A percentile compares a stretch with the other conserved stretches of the same genome.
These are phyloP conservation scores for Cecropterus lyciades DNA, from an alignment of 1,140 invertebrate genomes.

Conservation along the genomic window DNA sequence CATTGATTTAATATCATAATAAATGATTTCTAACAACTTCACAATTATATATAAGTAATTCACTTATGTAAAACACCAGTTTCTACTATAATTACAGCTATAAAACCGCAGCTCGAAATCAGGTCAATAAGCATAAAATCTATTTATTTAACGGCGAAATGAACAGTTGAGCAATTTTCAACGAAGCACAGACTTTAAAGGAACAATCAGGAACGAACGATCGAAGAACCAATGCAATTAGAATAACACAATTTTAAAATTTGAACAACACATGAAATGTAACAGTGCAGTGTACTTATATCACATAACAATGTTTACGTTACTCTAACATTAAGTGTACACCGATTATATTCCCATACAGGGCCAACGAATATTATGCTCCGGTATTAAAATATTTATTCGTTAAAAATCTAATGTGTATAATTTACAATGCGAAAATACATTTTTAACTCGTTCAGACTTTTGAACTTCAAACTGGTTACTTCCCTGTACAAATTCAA, in stretches of 20 bases:
- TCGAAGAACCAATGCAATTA: conserved; percentile 53
- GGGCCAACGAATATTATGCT: conserved; percentile 70
- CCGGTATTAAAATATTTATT: conserved; percentile 81
- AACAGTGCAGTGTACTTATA: conserved; percentile 71
- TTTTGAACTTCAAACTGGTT: conserved; percentile 76
- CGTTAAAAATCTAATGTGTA: conserved; percentile 74
- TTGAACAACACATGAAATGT: conserved; percentile 54
- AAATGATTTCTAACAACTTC: conserved; percentile 26
- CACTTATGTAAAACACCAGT: conserved; percentile 22
- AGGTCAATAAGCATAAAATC: conserved; percentile 18
- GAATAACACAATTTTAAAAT: conserved; percentile 68
- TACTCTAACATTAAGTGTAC: conserved; percentile 65
- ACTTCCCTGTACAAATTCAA: conserved; percentile 81
- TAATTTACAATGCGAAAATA: conserved; percentile 82
- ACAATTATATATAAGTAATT: conserved; percentile 24
- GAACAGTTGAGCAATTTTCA: conserved; percentile 77
- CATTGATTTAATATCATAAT: conserved; percentile 28
- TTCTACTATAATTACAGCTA: conserved; percentile 12
- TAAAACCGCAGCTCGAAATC: conserved; percentile 18
- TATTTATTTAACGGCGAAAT: conserved; percentile 48
- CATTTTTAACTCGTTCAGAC: conserved; percentile 77
- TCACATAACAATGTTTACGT: conserved; percentile 67
- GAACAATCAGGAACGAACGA: conserved; percentile 75
- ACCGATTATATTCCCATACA: conserved; percentile 62
- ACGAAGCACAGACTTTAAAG: conserved; percentile 66